These are phyloP conservation scores for Hypotaenidia philippensis DNA, from an alignment of 2,797 vertebrate genomes.

Conservation along the genomic window DNA sequence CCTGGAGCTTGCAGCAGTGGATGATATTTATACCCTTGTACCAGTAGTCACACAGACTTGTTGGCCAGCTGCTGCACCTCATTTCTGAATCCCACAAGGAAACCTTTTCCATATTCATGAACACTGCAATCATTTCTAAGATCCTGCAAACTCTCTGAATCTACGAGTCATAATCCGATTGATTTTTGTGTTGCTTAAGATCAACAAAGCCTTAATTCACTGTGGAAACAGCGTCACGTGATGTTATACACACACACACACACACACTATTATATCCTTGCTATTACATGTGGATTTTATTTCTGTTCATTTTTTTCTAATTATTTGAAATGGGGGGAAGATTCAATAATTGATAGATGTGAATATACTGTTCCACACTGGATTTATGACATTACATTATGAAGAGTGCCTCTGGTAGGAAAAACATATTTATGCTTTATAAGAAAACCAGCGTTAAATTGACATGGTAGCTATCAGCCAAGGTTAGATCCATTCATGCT, in stretches of 20 bases:
- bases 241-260: not conserved
- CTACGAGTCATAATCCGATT: not conserved
- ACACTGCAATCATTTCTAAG: constrained; percentile 10
- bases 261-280: not conserved
- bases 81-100: constrained; percentile 52
- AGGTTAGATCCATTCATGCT: constrained; percentile 59
- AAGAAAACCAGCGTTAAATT: constrained; percentile 10
- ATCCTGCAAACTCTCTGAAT: not conserved
- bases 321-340: not conserved
- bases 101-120: constrained; percentile 62
- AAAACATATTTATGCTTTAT: not conserved
- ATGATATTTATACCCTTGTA: constrained; percentile 26
- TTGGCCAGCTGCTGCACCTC: constrained; percentile 56
- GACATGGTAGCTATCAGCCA: constrained; percentile 24
- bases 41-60: constrained; percentile 11
- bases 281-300: not conserved
- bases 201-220: constrained; percentile 27
- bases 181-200: not conserved
- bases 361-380: not conserved
- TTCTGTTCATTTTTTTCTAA: not conserved
- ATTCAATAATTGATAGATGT: not conserved
- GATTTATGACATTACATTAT: not conserved
- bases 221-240: not conserved
- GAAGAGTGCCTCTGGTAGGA: not conserved
- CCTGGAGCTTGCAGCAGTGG: constrained; percentile 14